These are phyloP conservation scores for Cheumatopsyche charites DNA, from an alignment of 1,140 invertebrate species.

Conservation along the genomic window DNA sequence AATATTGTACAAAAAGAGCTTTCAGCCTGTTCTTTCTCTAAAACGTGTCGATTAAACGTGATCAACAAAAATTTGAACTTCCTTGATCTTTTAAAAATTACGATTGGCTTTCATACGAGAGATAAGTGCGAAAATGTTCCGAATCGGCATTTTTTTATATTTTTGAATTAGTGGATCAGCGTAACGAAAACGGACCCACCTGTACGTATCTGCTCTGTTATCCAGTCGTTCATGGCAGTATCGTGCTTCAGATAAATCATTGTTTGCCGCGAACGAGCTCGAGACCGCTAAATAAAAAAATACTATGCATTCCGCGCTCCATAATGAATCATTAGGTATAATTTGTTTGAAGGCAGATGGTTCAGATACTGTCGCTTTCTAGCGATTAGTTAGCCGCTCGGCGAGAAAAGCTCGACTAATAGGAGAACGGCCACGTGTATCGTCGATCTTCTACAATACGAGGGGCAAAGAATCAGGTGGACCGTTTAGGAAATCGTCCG, in stretches of 20 bases:
- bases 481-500: constrained; percentile 1
- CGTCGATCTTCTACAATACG: background rate
- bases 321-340: constrained; percentile 43
- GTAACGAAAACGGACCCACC: constrained; percentile 14
- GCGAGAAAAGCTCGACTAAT: constrained; percentile 29
- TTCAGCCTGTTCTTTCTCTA: too few species aligned
- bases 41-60: too few species aligned
- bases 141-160: too few species aligned
- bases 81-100: too few species aligned
- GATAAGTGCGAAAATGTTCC: too few species aligned
- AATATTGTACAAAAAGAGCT: too few species aligned
- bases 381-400: constrained; percentile 34
- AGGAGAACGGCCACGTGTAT: constrained; percentile 13
- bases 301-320: constrained; percentile 1
- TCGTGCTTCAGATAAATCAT: constrained; percentile 28
- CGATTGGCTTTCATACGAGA: too few species aligned
- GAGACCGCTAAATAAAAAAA: background rate
- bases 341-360: constrained; percentile 44
- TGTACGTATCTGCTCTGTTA: constrained; percentile 21
- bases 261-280: constrained; percentile 28
- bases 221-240: constrained; percentile 25
- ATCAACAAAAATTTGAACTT: too few species aligned
- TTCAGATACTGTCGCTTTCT: constrained; percentile 44
- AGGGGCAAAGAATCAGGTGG: background rate
- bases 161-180: background rate